Percentiles rank a stretch among this genome's conserved stretches.
Conservation (phyloP, 2,797 vertebrate species). For the Apogon hyalosoma region DNA sequence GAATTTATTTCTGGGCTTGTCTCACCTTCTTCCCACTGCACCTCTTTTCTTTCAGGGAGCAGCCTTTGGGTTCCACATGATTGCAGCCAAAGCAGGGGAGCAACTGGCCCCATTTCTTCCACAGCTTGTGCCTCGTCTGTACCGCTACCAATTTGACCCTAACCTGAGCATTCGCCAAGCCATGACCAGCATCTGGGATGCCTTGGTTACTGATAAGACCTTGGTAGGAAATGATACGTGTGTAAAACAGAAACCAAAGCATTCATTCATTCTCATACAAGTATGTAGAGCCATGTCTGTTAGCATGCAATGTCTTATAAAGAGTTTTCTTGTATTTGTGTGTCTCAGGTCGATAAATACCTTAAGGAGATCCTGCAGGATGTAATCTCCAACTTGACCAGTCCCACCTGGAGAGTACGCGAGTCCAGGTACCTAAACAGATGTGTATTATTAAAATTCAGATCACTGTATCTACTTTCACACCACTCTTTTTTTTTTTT, state of each 20-base stretch:
- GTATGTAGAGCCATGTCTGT: neutral
- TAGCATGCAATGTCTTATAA: neutral
- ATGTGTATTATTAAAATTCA: neutral
- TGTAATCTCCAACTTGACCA: conserved; percentile 94
- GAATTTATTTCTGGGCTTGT: neutral
- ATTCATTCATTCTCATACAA: neutral
- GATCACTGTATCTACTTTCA: neutral
- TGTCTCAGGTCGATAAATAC: conserved; percentile 93
- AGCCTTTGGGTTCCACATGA: conserved; percentile 98
- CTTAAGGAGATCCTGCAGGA: conserved; percentile 97
- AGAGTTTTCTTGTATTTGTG: conserved; percentile 22
- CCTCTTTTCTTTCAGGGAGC: conserved; percentile 87
- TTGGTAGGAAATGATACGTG: conserved; percentile 79
- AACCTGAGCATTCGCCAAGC: conserved; percentile 96
- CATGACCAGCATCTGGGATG: conserved; percentile 99
- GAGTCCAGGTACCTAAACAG: conserved; percentile 90
- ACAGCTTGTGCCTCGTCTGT: conserved; percentile 94
- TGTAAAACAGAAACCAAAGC: neutral
- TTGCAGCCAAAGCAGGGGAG: conserved; percentile 95
- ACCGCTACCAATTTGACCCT: conserved; percentile 98
- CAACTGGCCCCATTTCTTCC: conserved; percentile 94
- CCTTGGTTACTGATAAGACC: conserved; percentile 93
- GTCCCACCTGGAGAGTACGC: conserved; percentile 94
- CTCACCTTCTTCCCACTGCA: conserved; percentile 4
- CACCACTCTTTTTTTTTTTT: neutral